Percentiles rank a stretch among this genome's conserved stretches.
These are phyloP conservation scores for Cotesia congregata DNA, from an alignment of 2,888 invertebrate species.

Conservation along the genomic window DNA sequence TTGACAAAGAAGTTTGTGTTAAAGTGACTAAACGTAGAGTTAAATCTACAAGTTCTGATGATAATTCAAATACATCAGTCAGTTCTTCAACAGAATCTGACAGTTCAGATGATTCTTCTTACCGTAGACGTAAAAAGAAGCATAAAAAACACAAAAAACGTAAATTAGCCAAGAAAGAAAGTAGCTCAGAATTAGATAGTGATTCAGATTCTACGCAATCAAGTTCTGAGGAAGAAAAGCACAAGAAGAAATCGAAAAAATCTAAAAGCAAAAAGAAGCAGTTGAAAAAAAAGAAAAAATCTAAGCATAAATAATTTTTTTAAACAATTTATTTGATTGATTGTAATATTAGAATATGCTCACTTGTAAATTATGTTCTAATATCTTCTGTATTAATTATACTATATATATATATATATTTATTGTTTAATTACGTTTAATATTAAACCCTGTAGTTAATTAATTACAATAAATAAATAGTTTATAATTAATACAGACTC, in stretches of 20 bases:
- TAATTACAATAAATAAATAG: conserved; percentile 17
- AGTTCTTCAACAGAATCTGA: conserved; percentile 72
- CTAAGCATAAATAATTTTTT: conserved; percentile 73
- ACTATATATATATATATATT: not conserved
- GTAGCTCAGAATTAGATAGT: conserved; percentile 76
- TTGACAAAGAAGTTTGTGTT: conserved; percentile 58
- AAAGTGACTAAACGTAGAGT: conserved; percentile 56
- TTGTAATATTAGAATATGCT: conserved; percentile 9
- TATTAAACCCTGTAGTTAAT: conserved; percentile 23
- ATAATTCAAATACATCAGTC: conserved; percentile 71
- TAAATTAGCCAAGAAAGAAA: conserved; percentile 73
- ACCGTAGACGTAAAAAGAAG: conserved; percentile 74
- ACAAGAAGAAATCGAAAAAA: conserved; percentile 76
- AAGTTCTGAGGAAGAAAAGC: conserved; percentile 77
- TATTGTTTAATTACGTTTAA: conserved; percentile 17
- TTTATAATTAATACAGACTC: conserved; percentile 10
- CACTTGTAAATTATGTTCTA: conserved; percentile 17
- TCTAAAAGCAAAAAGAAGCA: conserved; percentile 80
- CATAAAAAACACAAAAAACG: conserved; percentile 75
- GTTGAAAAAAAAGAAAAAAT: conserved; percentile 82
- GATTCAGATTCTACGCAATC: conserved; percentile 77
- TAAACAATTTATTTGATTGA: conserved; percentile 38
- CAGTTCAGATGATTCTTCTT: conserved; percentile 70
- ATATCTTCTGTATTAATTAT: not conserved
- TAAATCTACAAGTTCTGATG: conserved; percentile 72